Percentiles rank a stretch among this genome's conserved stretches.
phyloP scores from a whole-genome alignment of 2,113 vertebrate species.

The Pteropus alecto region DNA sequence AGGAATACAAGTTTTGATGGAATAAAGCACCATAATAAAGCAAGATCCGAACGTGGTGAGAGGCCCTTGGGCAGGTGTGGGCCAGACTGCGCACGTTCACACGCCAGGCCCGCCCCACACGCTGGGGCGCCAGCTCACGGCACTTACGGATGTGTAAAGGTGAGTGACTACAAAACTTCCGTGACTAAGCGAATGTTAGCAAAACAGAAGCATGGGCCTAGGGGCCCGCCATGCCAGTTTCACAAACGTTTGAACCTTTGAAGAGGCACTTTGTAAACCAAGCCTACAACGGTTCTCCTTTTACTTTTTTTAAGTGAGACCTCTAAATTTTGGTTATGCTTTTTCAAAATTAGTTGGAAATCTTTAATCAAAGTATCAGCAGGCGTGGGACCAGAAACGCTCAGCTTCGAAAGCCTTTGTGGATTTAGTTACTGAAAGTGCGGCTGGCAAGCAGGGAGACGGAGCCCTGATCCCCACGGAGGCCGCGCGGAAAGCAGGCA shows the following conservation, averaged over 20 bases:
- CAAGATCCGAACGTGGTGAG: not conserved
- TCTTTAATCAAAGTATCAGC: not conserved
- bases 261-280: not conserved
- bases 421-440: not conserved
- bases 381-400: not conserved
- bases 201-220: too few species aligned
- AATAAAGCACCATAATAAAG: not conserved
- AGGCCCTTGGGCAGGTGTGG: too few species aligned
- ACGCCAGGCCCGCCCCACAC: too few species aligned
- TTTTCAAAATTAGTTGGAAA: not conserved
- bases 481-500: not conserved
- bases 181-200: too few species aligned
- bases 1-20: not conserved
- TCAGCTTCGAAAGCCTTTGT: not conserved
- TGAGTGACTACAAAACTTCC: not conserved
- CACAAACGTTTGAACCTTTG: not conserved
- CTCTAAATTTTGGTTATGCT: not conserved
- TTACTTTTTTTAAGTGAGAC: not conserved
- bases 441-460: not conserved
- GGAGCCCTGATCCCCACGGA: rapidly evolving
- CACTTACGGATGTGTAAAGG: not conserved
- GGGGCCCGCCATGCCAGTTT: too few species aligned
- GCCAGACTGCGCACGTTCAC: too few species aligned
- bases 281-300: rapidly evolving
- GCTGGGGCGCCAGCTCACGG: too few species aligned